phyloP scores from a whole-genome alignment of 2,113 vertebrate genomes.

The Heterotilapia buettikoferi region DNA sequence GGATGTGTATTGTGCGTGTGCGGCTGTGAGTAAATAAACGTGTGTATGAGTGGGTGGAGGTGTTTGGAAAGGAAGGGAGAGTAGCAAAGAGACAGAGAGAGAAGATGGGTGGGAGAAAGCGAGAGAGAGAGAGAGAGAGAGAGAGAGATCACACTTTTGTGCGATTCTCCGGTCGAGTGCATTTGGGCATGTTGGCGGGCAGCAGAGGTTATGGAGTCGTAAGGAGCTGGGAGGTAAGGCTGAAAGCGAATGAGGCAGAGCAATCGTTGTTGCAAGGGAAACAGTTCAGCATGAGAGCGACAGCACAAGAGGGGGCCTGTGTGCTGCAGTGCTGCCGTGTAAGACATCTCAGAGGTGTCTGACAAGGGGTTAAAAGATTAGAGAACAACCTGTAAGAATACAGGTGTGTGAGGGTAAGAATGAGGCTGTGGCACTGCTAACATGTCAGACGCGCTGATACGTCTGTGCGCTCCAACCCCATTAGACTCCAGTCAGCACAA shows the following conservation, averaged over 20 bases:
- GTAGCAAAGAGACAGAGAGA: not conserved
- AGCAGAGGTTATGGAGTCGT: not conserved
- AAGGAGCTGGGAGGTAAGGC: conserved; percentile 25
- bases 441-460: not conserved
- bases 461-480: conserved; percentile 11
- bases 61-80: not conserved
- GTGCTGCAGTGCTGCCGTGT: not conserved
- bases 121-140: not conserved
- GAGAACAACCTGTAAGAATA: conserved; percentile 36
- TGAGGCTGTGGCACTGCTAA: conserved; percentile 3
- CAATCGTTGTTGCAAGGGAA: conserved; percentile 20
- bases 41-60: not conserved
- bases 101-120: not conserved
- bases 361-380: conserved; percentile 44
- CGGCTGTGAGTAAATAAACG: conserved; percentile 1
- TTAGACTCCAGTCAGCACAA: conserved; percentile 52
- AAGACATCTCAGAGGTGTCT: not conserved
- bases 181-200: not conserved
- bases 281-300: conserved; percentile 31
- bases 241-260: conserved; percentile 45
- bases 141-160: conserved; percentile 11
- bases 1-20: not conserved
- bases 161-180: conserved; percentile 17
- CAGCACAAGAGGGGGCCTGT: not conserved
- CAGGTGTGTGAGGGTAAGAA: not conserved